Conservation (phyloP, 2,797 vertebrate genomes). For the Acanthiza pusilla region DNA sequence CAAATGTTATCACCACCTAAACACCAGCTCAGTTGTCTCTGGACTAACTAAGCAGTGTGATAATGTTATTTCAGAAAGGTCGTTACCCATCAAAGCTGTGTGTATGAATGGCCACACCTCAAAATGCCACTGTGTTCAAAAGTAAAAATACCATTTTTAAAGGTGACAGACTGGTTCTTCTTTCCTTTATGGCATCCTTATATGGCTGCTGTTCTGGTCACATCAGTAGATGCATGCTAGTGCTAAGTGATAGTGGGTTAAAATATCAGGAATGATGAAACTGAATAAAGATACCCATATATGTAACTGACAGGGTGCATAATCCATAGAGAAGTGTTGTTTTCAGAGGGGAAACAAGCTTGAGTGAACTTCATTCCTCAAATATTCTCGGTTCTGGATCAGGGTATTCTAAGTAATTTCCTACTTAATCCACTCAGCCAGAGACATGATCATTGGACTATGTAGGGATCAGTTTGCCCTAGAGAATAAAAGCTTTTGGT, state of each 20-base stretch:
- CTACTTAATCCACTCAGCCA: background rate
- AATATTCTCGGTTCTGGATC: background rate
- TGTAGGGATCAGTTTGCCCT: background rate
- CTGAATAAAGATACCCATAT: background rate
- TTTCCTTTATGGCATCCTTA: background rate
- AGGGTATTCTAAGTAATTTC: background rate
- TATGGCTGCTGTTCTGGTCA: background rate
- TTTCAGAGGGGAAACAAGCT: background rate
- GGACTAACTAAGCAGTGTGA: background rate
- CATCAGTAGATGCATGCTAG: background rate
- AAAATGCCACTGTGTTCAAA: background rate
- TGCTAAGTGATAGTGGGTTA: background rate
- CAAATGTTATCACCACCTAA: background rate
- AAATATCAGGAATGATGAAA: background rate
- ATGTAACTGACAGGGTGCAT: background rate
- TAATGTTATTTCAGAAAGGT: background rate
- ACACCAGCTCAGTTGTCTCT: background rate
- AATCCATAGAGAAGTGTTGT: background rate
- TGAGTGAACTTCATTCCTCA: background rate
- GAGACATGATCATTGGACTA: background rate
- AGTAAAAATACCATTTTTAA: background rate
- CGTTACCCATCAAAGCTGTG: background rate
- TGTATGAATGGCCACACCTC: background rate
- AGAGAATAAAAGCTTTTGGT: slow-evolving; percentile 15
- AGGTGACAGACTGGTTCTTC: background rate